Conservation (phyloP, 2,888 invertebrate species). For the Drosophila hamatofila region DNA sequence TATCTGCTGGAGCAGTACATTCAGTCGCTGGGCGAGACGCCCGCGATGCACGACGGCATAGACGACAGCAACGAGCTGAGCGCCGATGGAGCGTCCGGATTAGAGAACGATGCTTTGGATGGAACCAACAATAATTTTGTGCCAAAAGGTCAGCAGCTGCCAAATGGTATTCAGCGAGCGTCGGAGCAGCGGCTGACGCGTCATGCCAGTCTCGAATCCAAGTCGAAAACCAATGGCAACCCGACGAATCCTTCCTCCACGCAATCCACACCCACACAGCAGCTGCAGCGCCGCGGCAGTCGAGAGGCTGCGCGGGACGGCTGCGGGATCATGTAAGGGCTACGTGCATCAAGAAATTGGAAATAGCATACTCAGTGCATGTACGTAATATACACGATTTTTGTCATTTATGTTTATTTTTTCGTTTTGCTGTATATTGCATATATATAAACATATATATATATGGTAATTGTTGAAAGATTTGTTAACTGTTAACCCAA, state of each 20-base stretch:
- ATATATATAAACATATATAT: not conserved
- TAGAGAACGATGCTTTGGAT: slow-evolving; percentile 53
- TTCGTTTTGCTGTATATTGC: slow-evolving; percentile 42
- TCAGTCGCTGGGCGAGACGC: slow-evolving; percentile 61
- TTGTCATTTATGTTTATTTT: slow-evolving; percentile 15
- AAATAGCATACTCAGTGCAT: slow-evolving; percentile 64
- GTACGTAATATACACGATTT: slow-evolving; percentile 45
- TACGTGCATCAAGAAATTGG: slow-evolving; percentile 7
- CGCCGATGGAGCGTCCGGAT: slow-evolving; percentile 37
- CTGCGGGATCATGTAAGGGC: slow-evolving; percentile 73
- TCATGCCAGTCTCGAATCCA: slow-evolving; percentile 66
- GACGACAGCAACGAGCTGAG: slow-evolving; percentile 35
- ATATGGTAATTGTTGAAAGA: slow-evolving; percentile 43
- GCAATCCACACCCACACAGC: slow-evolving; percentile 68
- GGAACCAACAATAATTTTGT: slow-evolving; percentile 65
- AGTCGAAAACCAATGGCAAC: slow-evolving; percentile 55
- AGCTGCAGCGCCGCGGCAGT: slow-evolving; percentile 52
- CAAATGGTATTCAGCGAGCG: slow-evolving; percentile 63
- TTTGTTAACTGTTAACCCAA: slow-evolving; percentile 60
- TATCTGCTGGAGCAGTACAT: slow-evolving; percentile 87
- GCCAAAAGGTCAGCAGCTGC: slow-evolving; percentile 66
- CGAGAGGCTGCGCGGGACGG: slow-evolving; percentile 56
- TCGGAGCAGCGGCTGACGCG: slow-evolving; percentile 72
- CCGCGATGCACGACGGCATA: slow-evolving; percentile 34
- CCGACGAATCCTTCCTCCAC: slow-evolving; percentile 46